A percentile compares a stretch with the other conserved stretches of the same genome.
These are phyloP conservation scores for Alca torda DNA, from an alignment of 2,797 vertebrate genomes.

Conservation along the genomic window DNA sequence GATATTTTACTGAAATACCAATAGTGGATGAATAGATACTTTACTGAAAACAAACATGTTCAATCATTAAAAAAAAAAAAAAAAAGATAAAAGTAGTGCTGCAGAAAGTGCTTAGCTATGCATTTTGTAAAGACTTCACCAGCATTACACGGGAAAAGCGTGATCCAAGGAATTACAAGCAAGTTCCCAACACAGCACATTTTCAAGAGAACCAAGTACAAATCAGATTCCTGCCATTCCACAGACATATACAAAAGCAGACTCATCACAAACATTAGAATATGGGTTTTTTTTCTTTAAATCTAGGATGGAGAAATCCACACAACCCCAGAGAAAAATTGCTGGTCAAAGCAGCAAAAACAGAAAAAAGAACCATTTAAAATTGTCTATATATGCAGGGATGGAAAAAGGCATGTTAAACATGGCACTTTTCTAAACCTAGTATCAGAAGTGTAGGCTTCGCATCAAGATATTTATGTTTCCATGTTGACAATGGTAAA, in stretches of 20 bases:
- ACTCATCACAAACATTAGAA: neutral
- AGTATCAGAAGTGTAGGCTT: neutral
- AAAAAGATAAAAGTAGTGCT: neutral
- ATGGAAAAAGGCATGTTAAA: neutral
- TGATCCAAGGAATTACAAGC: neutral
- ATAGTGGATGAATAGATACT: neutral
- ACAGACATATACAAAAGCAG: neutral
- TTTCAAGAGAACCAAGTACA: neutral
- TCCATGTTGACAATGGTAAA: neutral
- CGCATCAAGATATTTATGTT: neutral
- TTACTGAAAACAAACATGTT: neutral
- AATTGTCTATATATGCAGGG: neutral
- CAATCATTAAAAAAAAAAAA: neutral
- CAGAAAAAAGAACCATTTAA: neutral
- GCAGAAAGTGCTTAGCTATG: neutral
- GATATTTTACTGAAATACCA: neutral
- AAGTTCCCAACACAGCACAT: neutral
- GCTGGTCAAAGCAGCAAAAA: neutral
- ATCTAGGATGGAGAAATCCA: neutral
- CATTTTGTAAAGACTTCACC: neutral
- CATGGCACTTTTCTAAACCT: neutral
- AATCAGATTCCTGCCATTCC: neutral
- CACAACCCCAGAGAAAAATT: neutral
- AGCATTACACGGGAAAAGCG: neutral
- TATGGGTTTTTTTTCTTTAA: neutral